phyloP scores from a whole-genome alignment of 2,113 vertebrate genomes.

The Entomyzon cyanotis region DNA sequence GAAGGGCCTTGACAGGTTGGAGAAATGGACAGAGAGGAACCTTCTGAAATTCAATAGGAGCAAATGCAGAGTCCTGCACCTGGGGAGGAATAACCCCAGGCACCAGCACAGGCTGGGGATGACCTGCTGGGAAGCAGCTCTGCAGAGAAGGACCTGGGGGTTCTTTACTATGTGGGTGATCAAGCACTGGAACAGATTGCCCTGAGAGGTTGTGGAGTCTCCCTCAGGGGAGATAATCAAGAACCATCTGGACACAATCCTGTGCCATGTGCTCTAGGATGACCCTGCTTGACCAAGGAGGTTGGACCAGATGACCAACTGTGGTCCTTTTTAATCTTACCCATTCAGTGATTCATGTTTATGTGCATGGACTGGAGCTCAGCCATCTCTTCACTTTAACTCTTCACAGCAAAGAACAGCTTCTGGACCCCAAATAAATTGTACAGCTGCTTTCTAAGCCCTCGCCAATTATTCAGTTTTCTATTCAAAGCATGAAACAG shows the following conservation, averaged over 20 bases:
- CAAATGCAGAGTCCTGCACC: background rate
- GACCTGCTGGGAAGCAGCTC: background rate
- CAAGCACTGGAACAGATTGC: accelerated
- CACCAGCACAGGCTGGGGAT: too few species aligned
- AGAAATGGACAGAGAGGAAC: background rate
- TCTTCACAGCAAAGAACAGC: background rate
- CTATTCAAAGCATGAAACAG: background rate
- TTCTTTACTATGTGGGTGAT: background rate
- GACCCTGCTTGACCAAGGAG: background rate
- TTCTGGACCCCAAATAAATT: background rate
- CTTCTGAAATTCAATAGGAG: background rate
- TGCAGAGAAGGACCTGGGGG: background rate
- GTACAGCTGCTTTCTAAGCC: background rate
- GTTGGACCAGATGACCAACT: background rate
- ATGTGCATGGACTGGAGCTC: background rate
- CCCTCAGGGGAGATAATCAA: background rate
- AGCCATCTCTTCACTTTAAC: background rate
- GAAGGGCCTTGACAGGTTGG: background rate
- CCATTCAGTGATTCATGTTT: background rate
- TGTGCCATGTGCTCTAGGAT: background rate
- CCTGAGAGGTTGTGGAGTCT: background rate
- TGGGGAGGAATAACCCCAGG: background rate
- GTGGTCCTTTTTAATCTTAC: background rate
- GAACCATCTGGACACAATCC: background rate
- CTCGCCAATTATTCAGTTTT: background rate